Base-by-base conservation (phyloP, 2,888 invertebrate species). In the Alloplasta piceator region DNA sequence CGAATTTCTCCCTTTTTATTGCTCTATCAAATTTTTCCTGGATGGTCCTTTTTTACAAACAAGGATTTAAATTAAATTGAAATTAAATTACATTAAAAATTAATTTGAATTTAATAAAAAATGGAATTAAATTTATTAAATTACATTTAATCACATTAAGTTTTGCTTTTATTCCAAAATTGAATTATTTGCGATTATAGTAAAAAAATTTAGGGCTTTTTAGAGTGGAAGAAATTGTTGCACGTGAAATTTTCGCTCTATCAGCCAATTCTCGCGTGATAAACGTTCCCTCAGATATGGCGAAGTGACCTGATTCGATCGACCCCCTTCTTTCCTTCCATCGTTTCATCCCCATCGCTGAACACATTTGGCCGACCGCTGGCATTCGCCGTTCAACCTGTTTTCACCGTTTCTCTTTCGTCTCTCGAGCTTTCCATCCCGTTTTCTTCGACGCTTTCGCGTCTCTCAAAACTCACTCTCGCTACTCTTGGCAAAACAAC, bases 291-390 rank as follows among this genome's bases (percentile, higher is more conserved):
- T 68, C 26, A 68, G 68, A 56, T 38, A 68, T 73, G 48, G 67
- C 39, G 63, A 56, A 48, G 56, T 68, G 80, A 80, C 80, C 77
- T 73, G 77, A 80, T 80, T 77, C 80, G 63, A 80, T 77, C 80
- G 80, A 73, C 46, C 64, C 43, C 48, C 63, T 72, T 58, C 55
- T 55, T 26, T 26, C 3, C 26, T 26, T 26, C 3, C 26, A 26
- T 26, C 26, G 26, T 26, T 26, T 26, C 26, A 26, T 26, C 26
- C 26, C 26, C 26, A 26, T 26, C 26, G 26, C 26, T 26, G 26
- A 26, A 26, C 26, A 26, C 26, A 26, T 26, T 26, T 26, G 26
- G 26, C 26, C 26, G 3, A 26, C 26, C n/a, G n/a, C n/a, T n/a
- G n/a, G n/a, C n/a, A n/a, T n/a, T n/a, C n/a, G 26, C 26, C 26